A percentile compares a stretch with the other conserved stretches of the same genome.
Conservation (phyloP, 2,888 invertebrate genomes). For the Odontocolon sp. region DNA sequence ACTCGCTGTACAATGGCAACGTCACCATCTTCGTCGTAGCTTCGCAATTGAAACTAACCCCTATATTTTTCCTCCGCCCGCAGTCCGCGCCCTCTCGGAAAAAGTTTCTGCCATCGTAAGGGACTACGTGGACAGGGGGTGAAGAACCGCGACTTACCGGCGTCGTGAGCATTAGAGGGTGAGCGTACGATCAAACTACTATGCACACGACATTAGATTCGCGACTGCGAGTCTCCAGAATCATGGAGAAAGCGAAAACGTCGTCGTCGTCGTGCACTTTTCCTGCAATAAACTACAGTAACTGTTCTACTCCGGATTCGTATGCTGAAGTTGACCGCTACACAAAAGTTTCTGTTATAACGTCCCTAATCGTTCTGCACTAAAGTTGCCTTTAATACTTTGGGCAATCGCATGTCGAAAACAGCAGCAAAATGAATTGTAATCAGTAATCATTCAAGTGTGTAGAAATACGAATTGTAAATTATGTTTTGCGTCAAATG, state of each 20-base stretch:
- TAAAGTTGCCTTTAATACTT: too few relatives aligned
- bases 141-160: slow-evolving; percentile 51
- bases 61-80: slow-evolving; percentile 25
- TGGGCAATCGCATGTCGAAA: too few relatives aligned
- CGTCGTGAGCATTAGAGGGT: slow-evolving; percentile 51
- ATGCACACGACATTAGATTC: slow-evolving; percentile 40
- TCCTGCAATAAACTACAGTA: slow-evolving; percentile 8
- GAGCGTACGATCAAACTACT: slow-evolving; percentile 42
- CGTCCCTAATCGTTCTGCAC: too few relatives aligned
- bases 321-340: too few relatives aligned
- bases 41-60: slow-evolving; percentile 35
- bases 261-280: slow-evolving; percentile 21
- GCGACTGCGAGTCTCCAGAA: slow-evolving; percentile 39
- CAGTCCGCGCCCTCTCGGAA: slow-evolving; percentile 21
- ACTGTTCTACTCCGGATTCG: too few relatives aligned
- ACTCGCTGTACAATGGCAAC: too few relatives aligned
- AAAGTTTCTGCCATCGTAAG: slow-evolving; percentile 45
- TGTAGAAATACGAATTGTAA: too few relatives aligned
- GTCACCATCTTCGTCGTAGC: slow-evolving; percentile 13
- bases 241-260: slow-evolving; percentile 30
- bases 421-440: too few relatives aligned
- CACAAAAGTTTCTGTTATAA: too few relatives aligned
- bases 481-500: too few relatives aligned
- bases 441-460: too few relatives aligned
- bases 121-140: slow-evolving; percentile 17